These are phyloP conservation scores for Myotis daubentonii DNA, from an alignment of 2,797 vertebrate genomes.

Conservation along the genomic window DNA sequence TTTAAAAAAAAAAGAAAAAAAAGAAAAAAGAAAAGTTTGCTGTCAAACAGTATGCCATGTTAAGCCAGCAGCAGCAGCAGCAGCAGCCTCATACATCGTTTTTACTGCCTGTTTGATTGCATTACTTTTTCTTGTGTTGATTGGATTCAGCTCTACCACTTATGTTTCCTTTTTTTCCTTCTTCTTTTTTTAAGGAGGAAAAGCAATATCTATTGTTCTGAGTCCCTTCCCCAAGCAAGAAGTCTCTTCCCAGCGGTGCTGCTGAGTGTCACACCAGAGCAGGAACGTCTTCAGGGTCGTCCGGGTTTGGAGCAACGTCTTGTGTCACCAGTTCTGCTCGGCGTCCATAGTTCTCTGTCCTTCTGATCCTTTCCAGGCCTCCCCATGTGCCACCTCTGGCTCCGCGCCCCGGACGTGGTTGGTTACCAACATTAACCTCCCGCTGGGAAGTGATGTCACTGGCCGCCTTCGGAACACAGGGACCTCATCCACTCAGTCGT, in stretches of 20 bases:
- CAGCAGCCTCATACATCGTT: background rate
- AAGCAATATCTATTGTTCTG: conserved; percentile 77
- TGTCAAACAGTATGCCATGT: background rate
- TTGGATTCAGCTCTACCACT: background rate
- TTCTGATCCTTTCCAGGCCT: conserved; percentile 81
- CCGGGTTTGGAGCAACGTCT: conserved; percentile 86
- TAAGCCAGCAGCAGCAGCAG: background rate
- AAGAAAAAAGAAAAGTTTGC: background rate
- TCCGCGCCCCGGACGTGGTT: conserved; percentile 84
- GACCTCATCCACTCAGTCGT: conserved; percentile 80
- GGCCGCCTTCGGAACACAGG: conserved; percentile 83
- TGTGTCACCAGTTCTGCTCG: conserved; percentile 66
- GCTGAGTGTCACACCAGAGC: conserved; percentile 82
- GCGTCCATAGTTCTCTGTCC: conserved; percentile 62
- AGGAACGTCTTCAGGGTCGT: conserved; percentile 89
- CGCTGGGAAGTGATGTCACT: conserved; percentile 89
- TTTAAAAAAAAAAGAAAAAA: too few species aligned
- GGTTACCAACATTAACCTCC: conserved; percentile 88
- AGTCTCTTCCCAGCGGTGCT: conserved; percentile 49
- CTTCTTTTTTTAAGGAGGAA: background rate
- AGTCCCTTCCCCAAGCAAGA: conserved; percentile 72
- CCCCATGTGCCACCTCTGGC: conserved; percentile 82
- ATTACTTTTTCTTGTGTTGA: background rate
- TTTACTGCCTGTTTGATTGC: background rate
- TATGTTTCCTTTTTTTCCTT: background rate